phyloP scores from a whole-genome alignment of 2,113 vertebrate species.

The Ictalurus furcatus region DNA sequence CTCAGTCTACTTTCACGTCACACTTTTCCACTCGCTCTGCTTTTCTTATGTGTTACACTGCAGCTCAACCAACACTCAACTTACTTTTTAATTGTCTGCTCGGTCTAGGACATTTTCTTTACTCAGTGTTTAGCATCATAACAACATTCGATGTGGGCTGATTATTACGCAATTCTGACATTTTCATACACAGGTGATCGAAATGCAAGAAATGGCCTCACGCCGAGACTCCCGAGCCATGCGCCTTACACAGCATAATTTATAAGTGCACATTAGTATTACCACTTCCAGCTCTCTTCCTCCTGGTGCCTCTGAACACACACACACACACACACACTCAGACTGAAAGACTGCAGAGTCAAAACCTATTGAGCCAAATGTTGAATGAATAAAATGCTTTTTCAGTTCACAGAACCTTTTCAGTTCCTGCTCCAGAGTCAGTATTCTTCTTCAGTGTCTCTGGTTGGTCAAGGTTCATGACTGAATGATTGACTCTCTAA shows the following conservation, averaged over 20 bases:
- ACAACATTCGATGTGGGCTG: neutral
- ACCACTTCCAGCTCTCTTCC: constrained; percentile 35
- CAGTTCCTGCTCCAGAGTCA: neutral
- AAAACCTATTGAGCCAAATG: neutral
- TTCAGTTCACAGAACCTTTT: neutral
- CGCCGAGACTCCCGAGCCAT: neutral
- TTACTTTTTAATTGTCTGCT: neutral
- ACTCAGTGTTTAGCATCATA: neutral
- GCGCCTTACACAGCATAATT: neutral
- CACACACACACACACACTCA: constrained; percentile 1
- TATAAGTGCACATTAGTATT: neutral
- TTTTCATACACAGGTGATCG: neutral
- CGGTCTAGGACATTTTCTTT: neutral
- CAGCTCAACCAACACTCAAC: neutral
- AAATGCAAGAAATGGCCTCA: neutral
- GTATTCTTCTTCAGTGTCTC: neutral
- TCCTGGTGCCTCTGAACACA: neutral
- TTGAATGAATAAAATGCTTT: neutral
- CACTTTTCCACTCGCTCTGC: constrained; percentile 1
- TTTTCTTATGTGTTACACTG: neutral
- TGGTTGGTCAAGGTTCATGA: neutral
- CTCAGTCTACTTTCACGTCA: neutral
- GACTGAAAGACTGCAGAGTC: neutral
- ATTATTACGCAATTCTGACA: neutral
- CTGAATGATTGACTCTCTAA: neutral